These are phyloP conservation scores for Allolobophora icterica DNA, from an alignment of 2,888 invertebrate species.

Conservation along the genomic window DNA sequence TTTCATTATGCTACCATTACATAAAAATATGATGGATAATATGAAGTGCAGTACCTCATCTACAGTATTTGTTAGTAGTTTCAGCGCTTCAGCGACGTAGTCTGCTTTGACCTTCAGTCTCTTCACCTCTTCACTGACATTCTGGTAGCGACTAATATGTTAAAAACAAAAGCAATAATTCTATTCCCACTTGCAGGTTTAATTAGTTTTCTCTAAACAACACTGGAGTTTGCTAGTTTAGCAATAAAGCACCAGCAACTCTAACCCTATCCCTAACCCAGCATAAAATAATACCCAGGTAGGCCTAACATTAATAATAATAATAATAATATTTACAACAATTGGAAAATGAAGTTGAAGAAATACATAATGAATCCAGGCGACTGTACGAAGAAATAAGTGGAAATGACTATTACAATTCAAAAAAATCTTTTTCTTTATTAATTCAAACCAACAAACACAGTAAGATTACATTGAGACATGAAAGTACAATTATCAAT, in stretches of 20 bases:
- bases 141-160: not conserved
- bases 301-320: not conserved
- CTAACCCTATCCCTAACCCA: no score
- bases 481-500: no score
- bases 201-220: not conserved
- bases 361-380: not conserved
- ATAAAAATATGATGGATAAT: not conserved
- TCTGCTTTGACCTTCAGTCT: not conserved
- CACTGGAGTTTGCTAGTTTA: not conserved
- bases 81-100: not conserved
- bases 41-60: not conserved
- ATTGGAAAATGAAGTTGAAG: constrained; percentile 4
- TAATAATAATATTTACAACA: no score
- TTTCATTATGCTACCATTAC: not conserved
- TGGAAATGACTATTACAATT: no score
- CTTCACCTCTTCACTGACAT: not conserved
- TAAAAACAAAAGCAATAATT: not conserved
- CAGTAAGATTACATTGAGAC: no score
- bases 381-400: not conserved
- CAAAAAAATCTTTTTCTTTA: no score
- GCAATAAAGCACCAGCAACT: not conserved
- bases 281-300: no score
- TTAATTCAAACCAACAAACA: no score
- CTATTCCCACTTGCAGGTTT: not conserved
- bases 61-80: not conserved